Base-by-base conservation (phyloP, 1,140 invertebrate species). In the Megathymus violae region DNA sequence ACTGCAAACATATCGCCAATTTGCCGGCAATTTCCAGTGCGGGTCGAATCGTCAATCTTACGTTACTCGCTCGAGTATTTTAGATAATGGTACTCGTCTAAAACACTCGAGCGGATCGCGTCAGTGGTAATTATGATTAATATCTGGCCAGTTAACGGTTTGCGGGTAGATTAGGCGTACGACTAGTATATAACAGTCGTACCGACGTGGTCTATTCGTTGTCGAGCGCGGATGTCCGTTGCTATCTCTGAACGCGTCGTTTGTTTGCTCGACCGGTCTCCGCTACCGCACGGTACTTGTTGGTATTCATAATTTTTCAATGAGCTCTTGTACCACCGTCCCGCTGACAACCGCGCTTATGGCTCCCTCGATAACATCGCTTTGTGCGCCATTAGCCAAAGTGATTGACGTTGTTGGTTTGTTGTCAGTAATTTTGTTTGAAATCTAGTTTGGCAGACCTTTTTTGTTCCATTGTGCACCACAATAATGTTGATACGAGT, bases 351-450 rank as follows among this genome's bases (percentile, higher is more conserved):
- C 77, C 62, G 65, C 72, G 80, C 82, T 82, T 86, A 85, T 80
- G 82, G 78, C 41, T 69, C 66, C 34, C 10, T 48, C 64, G 88
- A 88, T 90, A 90, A 76, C 44, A 90, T 90, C 88, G 64, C 66
- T 72, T 76, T 79, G 81, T 77, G 67, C 70, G 69, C 85, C 85
- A 90, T 90, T 88, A 88, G 85, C 82, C 74, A 78, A 81, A 82
- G 76, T 88, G 85, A 90, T 88, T 88, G 85, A 90, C 88, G 85
- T 80, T 76, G 82, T 80, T 82, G 74, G 82, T 83, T 81, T 83
- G 79, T 90, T 88, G 84, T 83, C 76, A 86, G 84, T 90, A 85
- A 88, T 88, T 88, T 85, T 86, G 80, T 90, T 90, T 88, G 85
- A 88, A 82, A 86, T 82, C 73, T 48, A 27, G 44, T 60, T 38